Percentiles rank a stretch among this genome's conserved stretches.
phyloP scores from a whole-genome alignment of 2,113 vertebrate species.

The Mesocricetus auratus region DNA sequence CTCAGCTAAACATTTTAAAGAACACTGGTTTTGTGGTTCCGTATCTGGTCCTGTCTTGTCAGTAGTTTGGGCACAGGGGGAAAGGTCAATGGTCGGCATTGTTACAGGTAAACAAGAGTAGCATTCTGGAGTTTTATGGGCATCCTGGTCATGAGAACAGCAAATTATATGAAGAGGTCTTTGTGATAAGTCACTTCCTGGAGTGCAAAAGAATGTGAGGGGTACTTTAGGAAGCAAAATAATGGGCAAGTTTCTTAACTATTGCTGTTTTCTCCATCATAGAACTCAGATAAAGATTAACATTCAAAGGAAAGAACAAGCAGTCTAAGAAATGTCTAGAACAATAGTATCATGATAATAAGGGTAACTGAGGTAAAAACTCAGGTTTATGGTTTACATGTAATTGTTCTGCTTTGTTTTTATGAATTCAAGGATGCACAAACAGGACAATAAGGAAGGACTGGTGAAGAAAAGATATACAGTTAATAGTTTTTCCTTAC shows the following conservation, averaged over 20 bases:
- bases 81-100: neutral
- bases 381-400: neutral
- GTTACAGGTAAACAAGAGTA: neutral
- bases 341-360: neutral
- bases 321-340: constrained; percentile 39
- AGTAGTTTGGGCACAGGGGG: neutral
- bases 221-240: constrained; percentile 25
- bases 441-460: constrained; percentile 6
- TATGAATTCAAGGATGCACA: neutral
- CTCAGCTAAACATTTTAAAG: neutral
- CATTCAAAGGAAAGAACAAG: neutral
- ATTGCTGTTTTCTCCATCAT: neutral
- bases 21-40: neutral
- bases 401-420: neutral
- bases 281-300: constrained; percentile 3
- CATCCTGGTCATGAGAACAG: neutral
- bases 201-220: neutral
- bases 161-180: neutral
- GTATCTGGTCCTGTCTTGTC: neutral
- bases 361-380: neutral
- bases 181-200: neutral
- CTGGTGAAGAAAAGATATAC: neutral
- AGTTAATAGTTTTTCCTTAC: neutral
- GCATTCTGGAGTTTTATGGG: neutral
- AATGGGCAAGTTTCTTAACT: neutral